A percentile compares a stretch with the other conserved stretches of the same genome.
Conservation (phyloP, 2,888 invertebrate species). For the Napeogenes inachia region DNA sequence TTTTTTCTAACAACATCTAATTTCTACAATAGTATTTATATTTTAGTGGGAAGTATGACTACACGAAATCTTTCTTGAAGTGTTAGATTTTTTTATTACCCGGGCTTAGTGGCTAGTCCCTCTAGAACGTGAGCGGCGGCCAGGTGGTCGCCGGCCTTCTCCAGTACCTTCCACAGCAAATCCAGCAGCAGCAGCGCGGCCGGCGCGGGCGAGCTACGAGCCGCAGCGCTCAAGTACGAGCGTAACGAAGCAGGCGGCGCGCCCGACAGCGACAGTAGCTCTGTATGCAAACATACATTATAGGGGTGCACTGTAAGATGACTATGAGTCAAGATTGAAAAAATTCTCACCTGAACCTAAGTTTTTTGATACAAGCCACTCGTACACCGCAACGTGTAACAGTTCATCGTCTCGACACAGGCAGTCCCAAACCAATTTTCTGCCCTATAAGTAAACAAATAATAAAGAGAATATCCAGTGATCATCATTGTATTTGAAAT, state of each 20-base stretch:
- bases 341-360: conserved; percentile 73
- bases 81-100: conserved; percentile 51
- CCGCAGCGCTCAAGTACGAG: conserved; percentile 82
- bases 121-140: conserved; percentile 95
- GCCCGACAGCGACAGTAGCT: conserved; percentile 80
- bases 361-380: conserved; percentile 91
- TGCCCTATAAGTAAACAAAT: conserved; percentile 48
- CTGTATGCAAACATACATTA: conserved; percentile 48
- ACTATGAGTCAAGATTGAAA: background rate
- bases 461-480: background rate
- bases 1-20: too few species aligned
- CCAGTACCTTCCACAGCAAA: conserved; percentile 97
- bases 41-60: too few species aligned
- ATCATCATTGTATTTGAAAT: background rate
- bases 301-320: too few species aligned
- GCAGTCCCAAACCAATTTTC: conserved; percentile 80
- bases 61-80: too few species aligned
- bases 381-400: conserved; percentile 93
- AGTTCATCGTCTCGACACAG: conserved; percentile 88
- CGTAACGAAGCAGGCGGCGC: conserved; percentile 85
- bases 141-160: conserved; percentile 92
- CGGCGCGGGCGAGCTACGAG: conserved; percentile 76
- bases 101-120: conserved; percentile 86
- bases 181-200: conserved; percentile 82
- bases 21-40: too few species aligned